Evolutionary conservation across 2,797 vertebrate genomes (phyloP), one percentile per base, ranked within the genome.

Genomic region (Strix occidentalis): DNA sequence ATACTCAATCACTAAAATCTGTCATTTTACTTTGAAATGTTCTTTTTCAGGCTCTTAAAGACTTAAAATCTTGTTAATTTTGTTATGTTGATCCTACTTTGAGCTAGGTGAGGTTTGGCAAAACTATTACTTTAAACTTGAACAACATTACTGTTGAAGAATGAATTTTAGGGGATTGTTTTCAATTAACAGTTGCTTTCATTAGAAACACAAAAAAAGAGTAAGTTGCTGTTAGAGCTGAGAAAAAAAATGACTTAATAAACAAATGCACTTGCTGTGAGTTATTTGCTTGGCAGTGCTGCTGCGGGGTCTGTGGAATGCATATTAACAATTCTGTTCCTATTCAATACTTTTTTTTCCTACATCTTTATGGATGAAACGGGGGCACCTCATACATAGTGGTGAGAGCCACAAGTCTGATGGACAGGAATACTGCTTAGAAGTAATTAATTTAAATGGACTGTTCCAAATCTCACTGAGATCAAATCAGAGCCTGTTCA

Each of bases 51-150:
- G 26, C 33, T 90, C 63, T 37, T 53, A 26, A 56, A 48, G 60
- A 43, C 35, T 79, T 54, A 48, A 83, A 84, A 46, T 77, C 8
- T 37, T 64, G 13, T 25, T 88, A 45, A 58, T 85, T 88, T 56
- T 70, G 20, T 82, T 83, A 19, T 16, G 16, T 57, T 65, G 31
- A 48, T 72, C 58, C 71, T 58, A 6, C 24, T 71, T 81, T 23
- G 37, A 83, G 26, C 24, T 71, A 26, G 35, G 21, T 54, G 18
- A 57, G 20, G 10, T 75, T 64, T 78, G 89, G 48, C 51, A 84
- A 81, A 91, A 77, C 65, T 70, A 10, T 37, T 68, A 26, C 65
- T 86, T 96, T 87, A 91, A 94, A 72, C 35, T 33, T 84, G 64
- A 77, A 24, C 11, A 29, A 23, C 13, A 16, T 28, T 75, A 66